Base-by-base conservation (phyloP, 2,888 invertebrate genomes). In the Bimastos eiseni region DNA sequence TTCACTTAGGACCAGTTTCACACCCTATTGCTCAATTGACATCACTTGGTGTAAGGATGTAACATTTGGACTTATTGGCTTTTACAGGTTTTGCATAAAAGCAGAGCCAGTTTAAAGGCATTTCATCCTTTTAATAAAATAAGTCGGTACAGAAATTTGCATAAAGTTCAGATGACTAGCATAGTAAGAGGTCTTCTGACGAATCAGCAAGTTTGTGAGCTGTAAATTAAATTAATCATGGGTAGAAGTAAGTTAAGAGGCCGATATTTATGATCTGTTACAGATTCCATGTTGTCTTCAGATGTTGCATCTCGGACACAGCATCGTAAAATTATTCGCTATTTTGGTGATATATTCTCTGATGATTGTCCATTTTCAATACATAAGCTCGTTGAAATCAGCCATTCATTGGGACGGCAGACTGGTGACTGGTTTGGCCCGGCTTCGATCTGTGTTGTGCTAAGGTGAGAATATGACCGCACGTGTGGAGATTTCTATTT, bases 361-460 rank as follows among this genome's bases (percentile, higher is more conserved):
- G 93, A 86, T 94, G 49, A 93, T 93, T 89, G 94, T 92, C 98
- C 98, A 19, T 96, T 98, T 93, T 98, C 98, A 4, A 97, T 98
- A 93, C 98, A 98, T 94, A 96, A 97, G 90, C 96, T 98, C 94
- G 97, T 98, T 3, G 96, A 96, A 44, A 96, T 97, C 91, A 98
- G 98, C 0, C 97, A 97, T 94, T 96, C 96, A 90, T 96, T 97
- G 93, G 98, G 98, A 1, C 98, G 98, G 95, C 97, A 97, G 93
- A 93, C 95, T 21, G 98, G 98, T 13, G 98, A 98, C 94, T 98
- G 98, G 98, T 98, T 98, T 95, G 98, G 98, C 0, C 98, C 98
- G 49, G 97, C 97, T 19, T 97, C 98, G 38, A 98, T 98, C 34
- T 91, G 92, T 24, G 89, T 97, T 95, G 96, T 98, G 91, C 95